Evolutionary conservation across 2,113 vertebrate genomes (phyloP).

Genomic region (Alaudala cheleensis): DNA sequence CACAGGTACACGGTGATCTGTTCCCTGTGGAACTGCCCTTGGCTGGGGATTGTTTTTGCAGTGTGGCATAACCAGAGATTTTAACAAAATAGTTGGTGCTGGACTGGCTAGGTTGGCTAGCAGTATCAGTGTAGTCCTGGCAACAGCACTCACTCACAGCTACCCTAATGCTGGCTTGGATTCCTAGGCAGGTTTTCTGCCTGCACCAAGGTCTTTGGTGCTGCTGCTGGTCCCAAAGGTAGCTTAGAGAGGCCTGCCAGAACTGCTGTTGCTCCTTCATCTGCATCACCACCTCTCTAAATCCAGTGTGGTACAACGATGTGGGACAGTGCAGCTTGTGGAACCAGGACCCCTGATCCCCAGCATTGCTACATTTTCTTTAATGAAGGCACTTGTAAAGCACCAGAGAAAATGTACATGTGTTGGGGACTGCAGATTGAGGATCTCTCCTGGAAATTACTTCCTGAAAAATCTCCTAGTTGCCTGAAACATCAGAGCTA

Average conservation of each 20-base stretch:
- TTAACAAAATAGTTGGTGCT: neutral
- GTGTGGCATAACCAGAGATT: neutral
- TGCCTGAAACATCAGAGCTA: neutral
- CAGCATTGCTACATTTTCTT: neutral
- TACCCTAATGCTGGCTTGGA: neutral
- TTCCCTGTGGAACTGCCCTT: neutral
- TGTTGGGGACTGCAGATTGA: neutral
- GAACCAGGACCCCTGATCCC: neutral
- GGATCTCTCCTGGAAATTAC: neutral
- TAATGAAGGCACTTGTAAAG: neutral
- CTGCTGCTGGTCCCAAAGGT: neutral
- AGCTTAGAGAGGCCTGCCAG: neutral
- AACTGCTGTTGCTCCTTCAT: neutral
- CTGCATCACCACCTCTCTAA: neutral
- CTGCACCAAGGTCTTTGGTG: neutral
- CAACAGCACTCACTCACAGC: neutral
- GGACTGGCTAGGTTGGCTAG: neutral
- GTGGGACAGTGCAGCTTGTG: neutral
- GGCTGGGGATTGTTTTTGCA: neutral
- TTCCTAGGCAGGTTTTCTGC: neutral
- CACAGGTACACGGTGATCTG: rapidly evolving
- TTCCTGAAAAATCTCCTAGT: slow-evolving; percentile 32
- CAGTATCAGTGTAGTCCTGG: neutral
- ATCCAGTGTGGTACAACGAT: neutral
- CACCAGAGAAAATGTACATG: neutral